Conservation (phyloP, 2,888 invertebrate genomes). For the Oscheius sp. region DNA sequence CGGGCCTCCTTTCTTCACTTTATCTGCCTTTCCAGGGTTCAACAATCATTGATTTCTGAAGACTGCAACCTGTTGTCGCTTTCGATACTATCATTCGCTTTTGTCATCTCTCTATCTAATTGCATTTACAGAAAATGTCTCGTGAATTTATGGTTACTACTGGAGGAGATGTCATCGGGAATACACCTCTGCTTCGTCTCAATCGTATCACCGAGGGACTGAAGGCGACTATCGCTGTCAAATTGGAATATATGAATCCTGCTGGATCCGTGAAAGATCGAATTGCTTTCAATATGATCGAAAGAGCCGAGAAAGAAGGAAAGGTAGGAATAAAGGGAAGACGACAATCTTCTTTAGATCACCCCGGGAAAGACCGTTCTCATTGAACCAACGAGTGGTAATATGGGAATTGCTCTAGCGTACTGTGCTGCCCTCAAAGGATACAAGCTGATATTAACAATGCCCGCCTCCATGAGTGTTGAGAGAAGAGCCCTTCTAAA, state of each 20-base stretch:
- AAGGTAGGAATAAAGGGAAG: no score
- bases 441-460: constrained; percentile 67
- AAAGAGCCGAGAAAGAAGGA: constrained; percentile 59
- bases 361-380: constrained; percentile 59
- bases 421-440: constrained; percentile 39
- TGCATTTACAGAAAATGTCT: constrained; percentile 10
- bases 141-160: constrained; percentile 37
- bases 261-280: constrained; percentile 68
- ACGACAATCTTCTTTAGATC: no score
- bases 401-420: constrained; percentile 69
- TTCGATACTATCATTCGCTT: background rate
- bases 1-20: no score
- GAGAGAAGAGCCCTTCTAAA: constrained; percentile 64
- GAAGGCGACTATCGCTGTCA: constrained; percentile 55
- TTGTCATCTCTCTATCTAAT: background rate
- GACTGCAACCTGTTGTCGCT: background rate
- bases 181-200: constrained; percentile 61
- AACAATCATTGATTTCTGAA: no score
- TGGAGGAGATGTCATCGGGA: constrained; percentile 53
- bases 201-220: constrained; percentile 59
- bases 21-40: no score
- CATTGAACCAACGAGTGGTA: constrained; percentile 65
- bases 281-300: constrained; percentile 65
- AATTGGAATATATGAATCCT: constrained; percentile 69
- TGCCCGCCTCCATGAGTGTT: constrained; percentile 67